Conservation (phyloP, 2,797 vertebrate species). For the Clarias pachynema region DNA sequence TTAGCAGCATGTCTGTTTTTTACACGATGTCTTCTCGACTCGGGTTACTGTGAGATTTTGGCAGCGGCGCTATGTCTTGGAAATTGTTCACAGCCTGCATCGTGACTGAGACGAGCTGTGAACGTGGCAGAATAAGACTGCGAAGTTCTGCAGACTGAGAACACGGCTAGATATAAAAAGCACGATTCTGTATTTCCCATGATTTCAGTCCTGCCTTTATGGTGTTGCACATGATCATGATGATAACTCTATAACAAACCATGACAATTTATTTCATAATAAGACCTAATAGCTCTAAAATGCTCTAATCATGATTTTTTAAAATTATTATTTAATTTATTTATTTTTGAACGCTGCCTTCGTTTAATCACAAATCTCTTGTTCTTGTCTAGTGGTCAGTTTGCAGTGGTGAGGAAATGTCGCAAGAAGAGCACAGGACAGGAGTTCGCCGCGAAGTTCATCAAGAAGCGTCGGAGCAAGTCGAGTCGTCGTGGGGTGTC, state of each 20-base stretch:
- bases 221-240: not conserved
- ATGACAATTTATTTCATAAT: not conserved
- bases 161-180: constrained; percentile 7
- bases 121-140: constrained; percentile 35
- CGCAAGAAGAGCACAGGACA: constrained; percentile 81
- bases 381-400: constrained; percentile 83
- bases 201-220: not conserved
- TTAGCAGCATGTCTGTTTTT: constrained; percentile 25
- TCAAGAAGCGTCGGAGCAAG: constrained; percentile 94
- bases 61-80: constrained; percentile 36
- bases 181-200: constrained; percentile 16
- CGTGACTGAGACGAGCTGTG: constrained; percentile 46
- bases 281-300: not conserved
- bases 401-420: constrained; percentile 93
- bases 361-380: constrained; percentile 5
- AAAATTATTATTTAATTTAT: not conserved
- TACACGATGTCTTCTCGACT: constrained; percentile 31
- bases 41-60: constrained; percentile 47
- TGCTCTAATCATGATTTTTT: not conserved
- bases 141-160: constrained; percentile 17
- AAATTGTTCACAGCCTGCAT: constrained; percentile 41
- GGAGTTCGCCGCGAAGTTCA: constrained; percentile 94
- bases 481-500: constrained; percentile 92
- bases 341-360: not conserved
- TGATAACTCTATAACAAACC: not conserved